Evolutionary conservation across 1,140 invertebrate genomes (phyloP), one percentile per base, ranked within the genome.

Genomic region (Pseudomyrmex concolor): DNA sequence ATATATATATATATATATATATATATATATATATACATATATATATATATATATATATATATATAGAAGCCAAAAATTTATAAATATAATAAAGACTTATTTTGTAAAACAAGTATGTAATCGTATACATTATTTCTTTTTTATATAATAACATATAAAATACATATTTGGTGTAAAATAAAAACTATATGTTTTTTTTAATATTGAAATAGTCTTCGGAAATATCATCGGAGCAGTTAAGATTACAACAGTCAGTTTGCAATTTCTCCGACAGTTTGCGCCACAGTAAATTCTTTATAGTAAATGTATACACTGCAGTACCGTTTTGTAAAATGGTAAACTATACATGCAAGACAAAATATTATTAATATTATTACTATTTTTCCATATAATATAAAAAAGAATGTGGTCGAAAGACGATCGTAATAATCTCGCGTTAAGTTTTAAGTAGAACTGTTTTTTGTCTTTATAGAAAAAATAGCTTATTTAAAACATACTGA

Each of bases 171-270:
- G 43, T 34, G 50, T 0, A 34, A 50, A 51, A 1, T 13, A 10
- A 34, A 25, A 0, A 34, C 34, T 25, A 2, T 0, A 1, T 17
- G 51, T 63, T 25, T 12, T 10, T 50, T 51, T 50, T 34, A 19
- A 2, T 66, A 64, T 7, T 10, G 3, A 55, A 67, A 55, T 76
- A 48, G 13, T 64, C 55, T 15, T 54, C 13, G 13, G 34, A 43
- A 66, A 10, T 34, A 76, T 66, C 73, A 19, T 76, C 22, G 45
- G 73, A 43, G 73, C 1, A 66, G 51, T 8, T 19, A 54, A 66
- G 45, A 34, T 34, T 51, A 51, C 45, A 76, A 19, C 12, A 66
- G n/a, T 48, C 10, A 54, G 2, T 9, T 62, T 55, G n/a, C 10
- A 8, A 22, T 12, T 19, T 10, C 45, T 43, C 22, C 77, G 9